Base-by-base conservation (phyloP, 2,888 invertebrate species). In the Dolichopus griseipennis region DNA sequence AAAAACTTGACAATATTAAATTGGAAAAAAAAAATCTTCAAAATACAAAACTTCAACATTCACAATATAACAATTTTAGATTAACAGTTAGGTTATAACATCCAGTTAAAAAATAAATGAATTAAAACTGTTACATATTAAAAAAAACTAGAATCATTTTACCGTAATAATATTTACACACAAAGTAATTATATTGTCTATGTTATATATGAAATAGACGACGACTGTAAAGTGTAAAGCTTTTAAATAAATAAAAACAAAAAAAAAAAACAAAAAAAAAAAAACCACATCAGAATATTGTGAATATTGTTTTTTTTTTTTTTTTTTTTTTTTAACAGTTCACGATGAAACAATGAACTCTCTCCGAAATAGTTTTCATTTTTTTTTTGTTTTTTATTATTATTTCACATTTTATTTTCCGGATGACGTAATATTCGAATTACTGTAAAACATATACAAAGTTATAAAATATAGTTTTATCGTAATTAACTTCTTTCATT, bases 361-460 rank as follows among this genome's bases (percentile, higher is more conserved):
- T 52, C 52, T 52, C n/a, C 52, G 18, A 52, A 52, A 52, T 52
- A 52, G 52, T 52, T 52, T 52, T 52, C 1, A 15, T 52, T 52
- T 18, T 52, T 12, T 52, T 52, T 52, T 52, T 52, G 6, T n/a
- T 52, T 2, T 52, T 52, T 52, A n/a, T 52, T 7, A 37, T 37
- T 37, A 37, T 52, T 52, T 52, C 18, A 34, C 43, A 12, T 52
- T 52, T 52, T 18, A 52, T 52, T 52, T 52, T 52, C 52, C 52
- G 52, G 52, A 18, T 52, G 52, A 52, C 52, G 52, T 52, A 52
- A 52, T 52, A n/a, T 52, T 52, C 52, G 52, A 52, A 52, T 52
- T 52, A 52, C 52, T 52, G 15, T 52, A 52, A 7, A 52, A 52
- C 15, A 52, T 12, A 43, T 10, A 52, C 52, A 52, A 52, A 12